Evolutionary conservation across 2,113 vertebrate genomes (phyloP).

Genomic region (Phrynosoma platyrhinos): DNA sequence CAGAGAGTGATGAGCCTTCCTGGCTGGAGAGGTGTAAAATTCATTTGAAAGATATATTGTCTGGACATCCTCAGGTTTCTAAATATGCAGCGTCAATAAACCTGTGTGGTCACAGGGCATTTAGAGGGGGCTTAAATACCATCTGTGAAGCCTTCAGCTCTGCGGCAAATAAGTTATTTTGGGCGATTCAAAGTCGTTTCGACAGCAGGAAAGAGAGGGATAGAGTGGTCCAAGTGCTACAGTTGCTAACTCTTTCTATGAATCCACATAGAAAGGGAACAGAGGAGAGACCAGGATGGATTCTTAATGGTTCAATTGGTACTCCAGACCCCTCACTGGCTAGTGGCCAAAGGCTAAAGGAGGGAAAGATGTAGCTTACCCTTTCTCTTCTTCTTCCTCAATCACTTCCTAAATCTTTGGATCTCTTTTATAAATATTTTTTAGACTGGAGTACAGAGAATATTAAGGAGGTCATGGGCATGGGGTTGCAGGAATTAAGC

Average conservation of each 20-base stretch:
- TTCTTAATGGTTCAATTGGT: no score
- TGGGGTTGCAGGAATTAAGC: no score
- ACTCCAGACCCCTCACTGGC: no score
- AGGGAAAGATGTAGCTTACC: not conserved
- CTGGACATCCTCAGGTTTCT: slow-evolving; percentile 5
- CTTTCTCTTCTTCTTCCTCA: not conserved
- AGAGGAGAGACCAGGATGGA: not conserved
- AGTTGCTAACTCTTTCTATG: not conserved
- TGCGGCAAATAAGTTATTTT: not conserved
- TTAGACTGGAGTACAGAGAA: no score
- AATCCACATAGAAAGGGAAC: not conserved
- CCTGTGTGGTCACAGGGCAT: slow-evolving; percentile 13
- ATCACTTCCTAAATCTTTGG: no score
- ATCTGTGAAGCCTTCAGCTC: slow-evolving; percentile 33
- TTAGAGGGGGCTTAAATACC: slow-evolving; percentile 29
- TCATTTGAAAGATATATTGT: slow-evolving; percentile 31
- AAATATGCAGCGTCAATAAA: not conserved
- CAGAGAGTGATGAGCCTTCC: slow-evolving; percentile 11
- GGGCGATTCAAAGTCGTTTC: not conserved
- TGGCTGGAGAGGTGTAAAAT: slow-evolving; percentile 23
- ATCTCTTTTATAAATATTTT: no score
- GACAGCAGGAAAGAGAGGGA: slow-evolving; percentile 5
- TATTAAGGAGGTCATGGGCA: no score
- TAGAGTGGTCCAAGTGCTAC: not conserved
- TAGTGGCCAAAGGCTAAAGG: no score